Conservation (phyloP, 2,888 invertebrate genomes). For the Temnothorax unifasciatus region DNA sequence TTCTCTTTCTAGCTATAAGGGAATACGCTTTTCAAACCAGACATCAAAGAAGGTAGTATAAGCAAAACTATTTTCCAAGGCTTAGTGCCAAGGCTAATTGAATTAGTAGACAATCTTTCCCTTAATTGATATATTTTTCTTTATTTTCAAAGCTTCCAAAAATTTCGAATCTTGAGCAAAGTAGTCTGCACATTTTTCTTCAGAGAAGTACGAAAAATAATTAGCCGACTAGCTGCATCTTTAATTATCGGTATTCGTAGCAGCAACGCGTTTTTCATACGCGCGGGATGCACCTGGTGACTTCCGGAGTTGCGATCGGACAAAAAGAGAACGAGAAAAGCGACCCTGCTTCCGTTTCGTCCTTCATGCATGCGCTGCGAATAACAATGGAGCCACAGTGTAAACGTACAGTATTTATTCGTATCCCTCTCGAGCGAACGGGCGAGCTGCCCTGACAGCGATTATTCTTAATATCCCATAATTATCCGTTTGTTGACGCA, state of each 20-base stretch:
- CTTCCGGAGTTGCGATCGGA: constrained; percentile 18
- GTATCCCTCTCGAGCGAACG: constrained; percentile 14
- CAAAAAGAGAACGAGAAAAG: constrained; percentile 29
- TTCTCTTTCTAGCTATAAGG: not conserved
- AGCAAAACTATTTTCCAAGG: not conserved
- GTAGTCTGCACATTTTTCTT: not conserved
- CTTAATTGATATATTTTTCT: not conserved
- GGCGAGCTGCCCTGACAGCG: not conserved
- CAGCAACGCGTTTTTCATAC: constrained; percentile 22
- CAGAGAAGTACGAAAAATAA: not conserved
- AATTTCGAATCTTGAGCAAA: not conserved
- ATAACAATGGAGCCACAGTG: constrained; percentile 16
- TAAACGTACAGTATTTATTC: constrained; percentile 31
- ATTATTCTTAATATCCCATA: constrained; percentile 43
- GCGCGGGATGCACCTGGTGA: not conserved
- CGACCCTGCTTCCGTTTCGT: constrained; percentile 48
- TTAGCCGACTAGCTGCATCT: constrained; percentile 2
- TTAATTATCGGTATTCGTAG: constrained; percentile 32
- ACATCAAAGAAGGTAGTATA: not conserved
- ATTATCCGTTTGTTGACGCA: constrained; percentile 40
- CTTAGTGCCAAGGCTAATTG: not conserved
- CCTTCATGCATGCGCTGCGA: constrained; percentile 33
- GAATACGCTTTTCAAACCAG: not conserved
- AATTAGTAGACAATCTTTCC: not conserved
- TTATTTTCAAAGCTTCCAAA: not conserved